Evolutionary conservation across 2,888 invertebrate genomes (phyloP), one percentile per base, ranked within the genome.

Genomic region (Meteorus cinctellus): DNA sequence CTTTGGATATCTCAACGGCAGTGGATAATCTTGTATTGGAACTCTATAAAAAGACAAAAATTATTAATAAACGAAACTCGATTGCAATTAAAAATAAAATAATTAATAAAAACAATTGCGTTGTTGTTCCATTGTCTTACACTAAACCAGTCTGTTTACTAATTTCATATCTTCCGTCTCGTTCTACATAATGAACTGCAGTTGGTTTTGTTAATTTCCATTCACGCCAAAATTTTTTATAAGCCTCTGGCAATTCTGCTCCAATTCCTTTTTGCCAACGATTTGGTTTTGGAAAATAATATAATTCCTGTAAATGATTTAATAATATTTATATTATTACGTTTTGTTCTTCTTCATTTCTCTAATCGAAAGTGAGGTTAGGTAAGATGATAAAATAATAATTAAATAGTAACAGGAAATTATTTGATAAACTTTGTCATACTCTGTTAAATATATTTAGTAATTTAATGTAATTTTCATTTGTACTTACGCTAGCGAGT

Each of bases 201-300:
- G 90, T 84, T 1, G 92, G 92, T 79, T 92, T 91, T 71, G 93
- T 91, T 0, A 92, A 83, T 88, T 94, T 95, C 96, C 97, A 96
- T 91, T 97, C 96, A 77, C 91, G 91, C 92, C 95, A 96, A 89
- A 97, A 97, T 85, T 96, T 96, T 86, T 93, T 95, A 85, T 97
- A 97, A 0, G 94, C 95, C 77, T 93, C 92, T 1, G 97, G 97
- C 72, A 97, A 89, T 81, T 92, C 91, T 0, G 93, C 90, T 6
- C 94, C 95, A 78, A 94, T 90, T 1, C 95, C 95, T 5, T n/a
- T 79, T 1, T 62, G 4, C 85, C 86, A 89, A n/a, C 84, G 81
- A 62, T 73, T 75, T 29, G 74, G 24, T 81, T 19, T 81, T 71
- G 45, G 62, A 5, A 75, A 41, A 19, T 79, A 72, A 68, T 84